Base-by-base conservation (phyloP, 2,113 vertebrate species). In the Sciurus niger region DNA sequence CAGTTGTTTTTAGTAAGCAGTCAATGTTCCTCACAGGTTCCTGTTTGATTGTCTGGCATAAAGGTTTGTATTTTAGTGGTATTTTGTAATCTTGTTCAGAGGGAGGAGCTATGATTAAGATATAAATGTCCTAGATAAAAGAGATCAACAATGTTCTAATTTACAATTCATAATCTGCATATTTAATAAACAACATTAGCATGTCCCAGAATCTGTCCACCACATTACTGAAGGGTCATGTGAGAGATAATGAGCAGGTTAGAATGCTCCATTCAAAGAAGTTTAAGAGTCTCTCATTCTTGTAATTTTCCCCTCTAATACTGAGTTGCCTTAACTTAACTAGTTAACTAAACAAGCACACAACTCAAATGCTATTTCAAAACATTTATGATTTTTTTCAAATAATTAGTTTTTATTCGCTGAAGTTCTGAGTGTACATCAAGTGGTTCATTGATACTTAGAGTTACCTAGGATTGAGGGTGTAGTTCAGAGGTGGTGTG, bases 131-230 rank as follows among this genome's bases (percentile, higher is more conserved):
- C 90, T 94, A 97, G 84, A 96, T 97, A 96, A 94, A 94, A 32
- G 46, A 90, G 70, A 96, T 95, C 89, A 95, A 76, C 93, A 93
- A 16, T 84, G 86, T 87, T 95, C 90, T 97, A 76, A 90, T 91
- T 94, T 94, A 89, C 37, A 95, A 32, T 14, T 96, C 93, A 93
- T 77, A 86, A 98, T 97, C 67, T 97, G 72, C 94, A 97, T 97
- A 89, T 76, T 92, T 88, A 97, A 96, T 97, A 96, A 98, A 97
- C 97, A 98, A 97, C 94, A 97, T 98, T 97, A 96, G 79, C 96
- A 84, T 97, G 97, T 94, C 94, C 96, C 67, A 97, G 98, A 97
- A 98, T 97, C 91, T 96, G 93, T 53, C 65, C 70, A 89, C 67
- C 79, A 94, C 78, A 94, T 96, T 89, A 82, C 72, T 95, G 67